Evolutionary conservation across 2,888 invertebrate species (phyloP).

Genomic region (Erebia palarica): DNA sequence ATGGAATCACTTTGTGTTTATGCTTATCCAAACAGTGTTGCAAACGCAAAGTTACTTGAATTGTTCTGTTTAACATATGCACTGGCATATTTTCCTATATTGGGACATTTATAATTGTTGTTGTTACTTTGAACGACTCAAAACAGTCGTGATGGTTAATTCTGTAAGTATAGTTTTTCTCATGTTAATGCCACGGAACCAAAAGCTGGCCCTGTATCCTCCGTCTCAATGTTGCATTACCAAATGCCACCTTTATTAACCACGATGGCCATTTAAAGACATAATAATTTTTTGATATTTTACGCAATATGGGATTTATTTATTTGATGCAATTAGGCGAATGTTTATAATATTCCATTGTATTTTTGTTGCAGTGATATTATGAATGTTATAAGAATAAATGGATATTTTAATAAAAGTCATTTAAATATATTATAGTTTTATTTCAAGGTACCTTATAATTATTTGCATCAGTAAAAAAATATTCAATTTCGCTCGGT

Average conservation of each 20-base stretch:
- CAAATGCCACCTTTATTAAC: constrained; percentile 16
- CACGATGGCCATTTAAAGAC: constrained; percentile 15
- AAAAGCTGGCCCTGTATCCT: neutral
- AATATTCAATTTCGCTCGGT: neutral
- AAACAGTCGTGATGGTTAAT: neutral
- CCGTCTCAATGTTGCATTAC: constrained; percentile 1
- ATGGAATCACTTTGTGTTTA: neutral
- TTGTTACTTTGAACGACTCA: neutral
- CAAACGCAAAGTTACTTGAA: too few species aligned
- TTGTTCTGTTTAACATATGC: too few species aligned
- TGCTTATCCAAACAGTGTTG: neutral
- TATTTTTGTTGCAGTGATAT: constrained; percentile 83
- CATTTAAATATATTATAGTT: constrained; percentile 74
- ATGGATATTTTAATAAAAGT: constrained; percentile 83
- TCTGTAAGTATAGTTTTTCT: neutral
- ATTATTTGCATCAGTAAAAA: neutral
- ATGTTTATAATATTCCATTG: constrained; percentile 82
- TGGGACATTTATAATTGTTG: neutral
- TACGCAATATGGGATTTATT: constrained; percentile 68
- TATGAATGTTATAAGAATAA: constrained; percentile 83
- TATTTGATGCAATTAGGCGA: constrained; percentile 76
- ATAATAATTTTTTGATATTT: constrained; percentile 57
- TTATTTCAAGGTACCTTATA: constrained; percentile 44
- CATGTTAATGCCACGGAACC: neutral
- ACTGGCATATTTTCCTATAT: neutral